These are phyloP conservation scores for Moxostoma hubbsi DNA, from an alignment of 2,797 vertebrate genomes.

Conservation along the genomic window DNA sequence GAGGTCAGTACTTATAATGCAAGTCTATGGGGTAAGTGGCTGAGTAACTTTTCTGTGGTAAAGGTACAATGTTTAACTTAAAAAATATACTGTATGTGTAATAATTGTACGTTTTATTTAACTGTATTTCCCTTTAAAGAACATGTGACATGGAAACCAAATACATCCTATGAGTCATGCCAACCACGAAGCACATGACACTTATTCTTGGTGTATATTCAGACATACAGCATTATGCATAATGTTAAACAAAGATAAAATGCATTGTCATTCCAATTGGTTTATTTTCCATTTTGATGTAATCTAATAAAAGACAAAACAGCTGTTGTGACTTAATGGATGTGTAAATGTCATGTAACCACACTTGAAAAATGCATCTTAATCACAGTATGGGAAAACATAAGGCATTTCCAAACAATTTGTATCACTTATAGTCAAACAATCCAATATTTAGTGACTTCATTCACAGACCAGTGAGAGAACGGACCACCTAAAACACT, in stretches of 20 bases:
- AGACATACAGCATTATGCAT: not conserved
- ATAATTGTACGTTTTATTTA: not conserved
- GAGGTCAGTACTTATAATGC: not conserved
- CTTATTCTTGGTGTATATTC: not conserved
- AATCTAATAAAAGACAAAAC: constrained; percentile 60
- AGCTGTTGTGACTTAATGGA: constrained; percentile 54
- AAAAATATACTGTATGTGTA: not conserved
- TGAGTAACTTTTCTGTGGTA: not conserved
- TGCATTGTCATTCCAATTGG: constrained; percentile 5
- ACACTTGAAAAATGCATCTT: constrained; percentile 61
- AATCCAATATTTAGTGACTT: constrained; percentile 37
- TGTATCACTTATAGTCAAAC: constrained; percentile 42
- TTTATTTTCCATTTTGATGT: constrained; percentile 64
- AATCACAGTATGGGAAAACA: constrained; percentile 61
- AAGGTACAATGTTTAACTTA: not conserved
- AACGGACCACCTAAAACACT: constrained; percentile 50
- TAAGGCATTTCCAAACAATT: constrained; percentile 59
- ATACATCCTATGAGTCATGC: not conserved
- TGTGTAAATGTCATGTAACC: constrained; percentile 55
- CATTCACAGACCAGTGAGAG: constrained; percentile 35
- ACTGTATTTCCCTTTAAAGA: not conserved
- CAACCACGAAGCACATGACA: not conserved
- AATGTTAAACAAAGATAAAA: not conserved
- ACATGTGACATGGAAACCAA: not conserved
- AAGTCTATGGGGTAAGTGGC: constrained; percentile 1